phyloP scores from a whole-genome alignment of 1,140 invertebrate genomes.

The Drosophila carrolli region DNA sequence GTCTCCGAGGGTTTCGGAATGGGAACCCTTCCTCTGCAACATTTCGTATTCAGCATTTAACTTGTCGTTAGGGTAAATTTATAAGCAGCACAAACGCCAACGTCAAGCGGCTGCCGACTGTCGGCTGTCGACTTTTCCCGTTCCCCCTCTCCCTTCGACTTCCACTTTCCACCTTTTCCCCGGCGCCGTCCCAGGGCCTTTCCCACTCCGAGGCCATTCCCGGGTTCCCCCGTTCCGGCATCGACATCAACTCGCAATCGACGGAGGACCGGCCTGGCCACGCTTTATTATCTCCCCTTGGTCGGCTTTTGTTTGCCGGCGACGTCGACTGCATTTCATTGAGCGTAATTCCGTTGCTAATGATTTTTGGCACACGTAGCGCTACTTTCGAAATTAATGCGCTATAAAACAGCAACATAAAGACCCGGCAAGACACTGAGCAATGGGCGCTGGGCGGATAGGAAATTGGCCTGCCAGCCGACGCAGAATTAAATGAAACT shows the following conservation, averaged over 20 bases:
- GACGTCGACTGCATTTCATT: constrained; percentile 80
- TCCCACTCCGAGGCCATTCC: background rate
- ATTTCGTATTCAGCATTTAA: constrained; percentile 64
- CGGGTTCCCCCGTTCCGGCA: constrained; percentile 25
- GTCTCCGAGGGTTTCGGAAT: constrained; percentile 22
- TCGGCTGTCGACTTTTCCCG: constrained; percentile 45
- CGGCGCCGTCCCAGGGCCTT: background rate
- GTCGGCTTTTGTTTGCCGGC: constrained; percentile 38
- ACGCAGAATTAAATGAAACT: constrained; percentile 76
- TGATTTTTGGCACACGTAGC: constrained; percentile 84
- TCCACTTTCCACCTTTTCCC: constrained; percentile 1
- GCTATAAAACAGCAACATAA: constrained; percentile 72
- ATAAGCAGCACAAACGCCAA: constrained; percentile 58
- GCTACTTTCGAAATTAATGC: constrained; percentile 81
- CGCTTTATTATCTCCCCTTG: constrained; percentile 77
- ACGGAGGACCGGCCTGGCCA: constrained; percentile 46
- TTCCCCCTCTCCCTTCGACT: constrained; percentile 2
- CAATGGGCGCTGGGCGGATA: constrained; percentile 71
- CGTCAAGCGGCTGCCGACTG: constrained; percentile 41
- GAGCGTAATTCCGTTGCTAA: constrained; percentile 84
- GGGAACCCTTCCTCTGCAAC: constrained; percentile 36
- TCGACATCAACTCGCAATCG: constrained; percentile 6
- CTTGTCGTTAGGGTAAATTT: constrained; percentile 81
- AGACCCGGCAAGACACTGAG: constrained; percentile 64
- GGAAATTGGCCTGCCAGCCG: constrained; percentile 70